Conservation (phyloP, 2,797 vertebrate genomes). For the Spinus olivaceus region DNA sequence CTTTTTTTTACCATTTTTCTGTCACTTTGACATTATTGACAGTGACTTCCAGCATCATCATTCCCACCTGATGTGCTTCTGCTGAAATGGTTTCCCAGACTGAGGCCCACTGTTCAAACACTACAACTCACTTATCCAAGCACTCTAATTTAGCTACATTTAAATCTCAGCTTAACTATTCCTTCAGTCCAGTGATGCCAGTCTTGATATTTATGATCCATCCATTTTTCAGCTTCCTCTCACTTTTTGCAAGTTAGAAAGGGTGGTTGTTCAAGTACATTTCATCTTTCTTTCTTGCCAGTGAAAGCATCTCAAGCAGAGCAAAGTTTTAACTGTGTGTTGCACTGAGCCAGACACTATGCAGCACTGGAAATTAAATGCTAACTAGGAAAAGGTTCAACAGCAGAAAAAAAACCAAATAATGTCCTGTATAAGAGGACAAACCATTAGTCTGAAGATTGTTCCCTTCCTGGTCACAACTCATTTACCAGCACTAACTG, state of each 20-base stretch:
- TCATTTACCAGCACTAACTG: not conserved
- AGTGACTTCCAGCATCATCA: not conserved
- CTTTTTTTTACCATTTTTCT: not conserved
- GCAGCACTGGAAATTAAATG: not conserved
- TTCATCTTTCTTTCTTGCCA: not conserved
- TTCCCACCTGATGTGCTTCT: not conserved
- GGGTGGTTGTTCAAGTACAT: not conserved
- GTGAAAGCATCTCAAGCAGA: not conserved
- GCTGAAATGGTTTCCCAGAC: not conserved
- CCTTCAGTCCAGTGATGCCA: not conserved
- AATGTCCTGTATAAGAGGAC: not conserved
- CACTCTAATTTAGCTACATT: not conserved
- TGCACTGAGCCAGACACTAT: not conserved
- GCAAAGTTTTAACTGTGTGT: not conserved
- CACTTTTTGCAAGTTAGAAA: not conserved
- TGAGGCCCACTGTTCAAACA: not conserved
- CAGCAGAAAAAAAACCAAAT: not conserved
- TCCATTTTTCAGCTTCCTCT: not conserved
- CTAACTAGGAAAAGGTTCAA: not conserved
- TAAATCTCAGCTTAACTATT: not conserved
- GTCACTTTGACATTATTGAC: not conserved
- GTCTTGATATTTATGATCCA: not conserved
- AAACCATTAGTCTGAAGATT: not conserved
- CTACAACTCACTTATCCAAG: not conserved
- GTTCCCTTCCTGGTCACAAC: not conserved